Percentiles rank a stretch among this genome's conserved stretches.
Conservation (phyloP, 2,113 vertebrate genomes). For the Columba janthina region DNA sequence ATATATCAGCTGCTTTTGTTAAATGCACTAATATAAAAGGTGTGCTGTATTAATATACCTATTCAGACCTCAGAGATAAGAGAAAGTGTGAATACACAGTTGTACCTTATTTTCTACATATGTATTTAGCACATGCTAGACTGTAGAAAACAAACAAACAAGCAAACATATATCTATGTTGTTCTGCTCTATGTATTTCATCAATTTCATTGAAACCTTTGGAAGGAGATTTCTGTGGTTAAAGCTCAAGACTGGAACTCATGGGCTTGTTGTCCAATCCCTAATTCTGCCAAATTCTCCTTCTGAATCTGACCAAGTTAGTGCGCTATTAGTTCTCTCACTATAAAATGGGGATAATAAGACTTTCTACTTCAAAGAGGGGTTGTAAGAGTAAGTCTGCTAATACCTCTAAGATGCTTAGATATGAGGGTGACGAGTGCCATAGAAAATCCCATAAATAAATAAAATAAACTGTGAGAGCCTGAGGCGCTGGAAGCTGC, state of each 20-base stretch:
- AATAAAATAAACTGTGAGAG: slow-evolving; percentile 71
- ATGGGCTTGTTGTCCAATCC: neutral
- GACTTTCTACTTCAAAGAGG: slow-evolving; percentile 5
- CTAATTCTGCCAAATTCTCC: neutral
- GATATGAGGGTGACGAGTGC: slow-evolving; percentile 40
- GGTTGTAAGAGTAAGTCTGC: slow-evolving; percentile 16
- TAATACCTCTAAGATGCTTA: slow-evolving; percentile 56
- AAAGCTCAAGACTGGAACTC: neutral
- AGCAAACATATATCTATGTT: neutral
- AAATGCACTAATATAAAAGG: neutral
- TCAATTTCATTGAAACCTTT: neutral
- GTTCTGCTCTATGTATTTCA: neutral
- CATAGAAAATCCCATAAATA: slow-evolving; percentile 64
- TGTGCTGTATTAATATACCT: neutral
- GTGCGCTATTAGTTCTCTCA: neutral
- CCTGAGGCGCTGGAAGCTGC: slow-evolving; percentile 63
- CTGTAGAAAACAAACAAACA: neutral
- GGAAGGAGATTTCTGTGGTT: neutral
- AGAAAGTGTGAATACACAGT: neutral
- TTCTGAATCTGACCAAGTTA: neutral
- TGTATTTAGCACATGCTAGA: neutral
- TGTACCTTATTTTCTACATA: neutral
- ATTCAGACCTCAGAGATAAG: neutral
- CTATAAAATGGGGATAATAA: neutral
- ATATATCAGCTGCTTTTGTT: neutral